These are phyloP conservation scores for Drosophila lowei DNA, from an alignment of 1,140 invertebrate genomes.

Conservation along the genomic window DNA sequence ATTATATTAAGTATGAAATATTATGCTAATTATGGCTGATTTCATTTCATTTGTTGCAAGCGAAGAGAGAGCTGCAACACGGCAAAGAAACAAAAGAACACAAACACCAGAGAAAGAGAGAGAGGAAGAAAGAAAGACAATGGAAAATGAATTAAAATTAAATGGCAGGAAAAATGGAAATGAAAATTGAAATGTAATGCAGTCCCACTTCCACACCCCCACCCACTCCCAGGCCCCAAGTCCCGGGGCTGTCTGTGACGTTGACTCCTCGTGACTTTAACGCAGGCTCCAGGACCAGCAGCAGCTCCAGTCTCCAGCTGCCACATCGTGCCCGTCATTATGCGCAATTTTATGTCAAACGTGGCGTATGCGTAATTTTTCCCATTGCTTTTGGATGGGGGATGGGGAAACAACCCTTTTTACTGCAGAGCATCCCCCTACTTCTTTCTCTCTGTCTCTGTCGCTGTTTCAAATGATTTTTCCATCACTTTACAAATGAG, in stretches of 20 bases:
- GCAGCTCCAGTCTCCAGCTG: neutral
- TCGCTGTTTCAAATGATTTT: constrained; percentile 58
- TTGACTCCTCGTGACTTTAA: constrained; percentile 35
- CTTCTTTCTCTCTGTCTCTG: constrained; percentile 23
- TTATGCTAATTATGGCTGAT: constrained; percentile 82
- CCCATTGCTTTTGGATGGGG: constrained; percentile 9
- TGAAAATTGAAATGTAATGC: constrained; percentile 76
- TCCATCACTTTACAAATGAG: constrained; percentile 66
- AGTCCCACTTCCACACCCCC: constrained; percentile 3
- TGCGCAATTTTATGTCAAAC: constrained; percentile 69
- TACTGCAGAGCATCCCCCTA: constrained; percentile 2
- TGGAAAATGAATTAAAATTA: constrained; percentile 81
- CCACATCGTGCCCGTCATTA: constrained; percentile 40
- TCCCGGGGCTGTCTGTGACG: constrained; percentile 45
- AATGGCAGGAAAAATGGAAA: constrained; percentile 66
- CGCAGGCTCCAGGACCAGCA: neutral
- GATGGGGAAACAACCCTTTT: constrained; percentile 37
- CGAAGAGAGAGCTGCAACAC: neutral
- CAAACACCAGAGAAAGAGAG: constrained; percentile 16
- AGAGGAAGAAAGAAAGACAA: constrained; percentile 41
- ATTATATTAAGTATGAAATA: constrained; percentile 82
- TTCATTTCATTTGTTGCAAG: constrained; percentile 62
- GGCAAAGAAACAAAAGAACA: constrained; percentile 44
- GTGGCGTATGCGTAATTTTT: constrained; percentile 76
- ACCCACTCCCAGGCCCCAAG: constrained; percentile 5